These are phyloP conservation scores for Sardina pilchardus DNA, from an alignment of 2,113 vertebrate species.

Conservation along the genomic window DNA sequence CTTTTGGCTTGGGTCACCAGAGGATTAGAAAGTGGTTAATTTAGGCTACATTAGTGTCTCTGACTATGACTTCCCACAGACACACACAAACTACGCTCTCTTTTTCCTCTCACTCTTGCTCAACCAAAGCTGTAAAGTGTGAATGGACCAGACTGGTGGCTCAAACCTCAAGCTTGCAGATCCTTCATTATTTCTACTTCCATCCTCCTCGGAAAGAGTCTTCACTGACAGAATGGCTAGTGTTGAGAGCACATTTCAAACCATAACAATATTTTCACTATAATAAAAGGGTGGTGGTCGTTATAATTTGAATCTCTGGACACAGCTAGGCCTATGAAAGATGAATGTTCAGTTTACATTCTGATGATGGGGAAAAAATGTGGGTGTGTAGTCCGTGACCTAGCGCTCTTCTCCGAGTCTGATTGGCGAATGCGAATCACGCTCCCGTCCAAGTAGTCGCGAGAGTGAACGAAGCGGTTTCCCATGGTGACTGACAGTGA, in stretches of 20 bases:
- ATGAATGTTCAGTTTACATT: not conserved
- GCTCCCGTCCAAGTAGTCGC: not conserved
- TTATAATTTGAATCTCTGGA: not conserved
- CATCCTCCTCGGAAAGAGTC: not conserved
- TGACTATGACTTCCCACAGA: not conserved
- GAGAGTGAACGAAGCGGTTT: constrained; percentile 34
- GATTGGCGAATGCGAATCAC: constrained; percentile 32
- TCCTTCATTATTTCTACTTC: not conserved
- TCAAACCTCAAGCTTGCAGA: too few relatives aligned
- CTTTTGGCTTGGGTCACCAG: not conserved
- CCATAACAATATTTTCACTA: not conserved
- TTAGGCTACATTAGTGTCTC: not conserved
- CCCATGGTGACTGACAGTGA: constrained; percentile 46
- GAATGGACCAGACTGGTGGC: too few relatives aligned
- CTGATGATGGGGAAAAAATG: not conserved
- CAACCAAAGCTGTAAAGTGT: too few relatives aligned
- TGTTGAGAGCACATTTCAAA: not conserved
- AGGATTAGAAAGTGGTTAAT: not conserved
- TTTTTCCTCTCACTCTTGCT: not conserved
- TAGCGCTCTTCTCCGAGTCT: not conserved
- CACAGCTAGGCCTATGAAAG: not conserved
- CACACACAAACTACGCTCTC: not conserved
- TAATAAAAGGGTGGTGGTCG: not conserved
- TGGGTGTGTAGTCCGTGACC: not conserved
- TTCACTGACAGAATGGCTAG: not conserved